Base-by-base conservation (phyloP, 1,140 invertebrate species). In the Atta texana region DNA sequence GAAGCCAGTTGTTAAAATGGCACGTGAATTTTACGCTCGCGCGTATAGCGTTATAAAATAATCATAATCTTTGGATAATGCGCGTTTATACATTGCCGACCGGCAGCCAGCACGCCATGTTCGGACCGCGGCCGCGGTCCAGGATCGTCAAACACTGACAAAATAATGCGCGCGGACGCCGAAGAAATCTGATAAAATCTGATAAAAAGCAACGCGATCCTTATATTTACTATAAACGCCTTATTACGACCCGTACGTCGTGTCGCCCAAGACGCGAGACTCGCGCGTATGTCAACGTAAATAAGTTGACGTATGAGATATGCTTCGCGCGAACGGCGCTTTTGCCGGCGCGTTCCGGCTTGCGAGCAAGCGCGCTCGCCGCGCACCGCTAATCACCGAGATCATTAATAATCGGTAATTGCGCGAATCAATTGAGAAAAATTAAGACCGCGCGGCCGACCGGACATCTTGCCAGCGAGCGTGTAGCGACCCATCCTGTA, bases 1-100 rank as follows among this genome's bases (percentile, higher is more conserved):
- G 90, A 91, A 91, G 89, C 89, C 89, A 91, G 89, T 91, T 91
- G 90, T 90, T 91, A 91, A 91, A 91, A 91, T 91, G 90, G 90
- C 90, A 91, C 89, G 87, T 81, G 84, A 91, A 90, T 90, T 91
- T 91, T 91, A 91, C 84, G 90, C 90, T 91, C 78, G 72, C 89
- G 89, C 87, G 87, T 90, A 88, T 86, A 88, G 89, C 77, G 89
- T 87, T 86, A 90, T 91, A 91, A 91, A 91, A 91, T 91, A 91
- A 91, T 90, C 90, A 89, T 91, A 91, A 91, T 91, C 89, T 90
- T 89, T 90, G 87, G 89, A 66, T 90, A 91, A 91, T 91, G 87
- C 89, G 72, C 87, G 89, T 89, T 88, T 74, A 77, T 91, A 84
- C 78, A 90, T 91, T 90, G 89, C 89, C 89, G 81, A 90, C 82